Conservation (phyloP, 2,797 vertebrate genomes). For the Macroramphosus scolopax region DNA sequence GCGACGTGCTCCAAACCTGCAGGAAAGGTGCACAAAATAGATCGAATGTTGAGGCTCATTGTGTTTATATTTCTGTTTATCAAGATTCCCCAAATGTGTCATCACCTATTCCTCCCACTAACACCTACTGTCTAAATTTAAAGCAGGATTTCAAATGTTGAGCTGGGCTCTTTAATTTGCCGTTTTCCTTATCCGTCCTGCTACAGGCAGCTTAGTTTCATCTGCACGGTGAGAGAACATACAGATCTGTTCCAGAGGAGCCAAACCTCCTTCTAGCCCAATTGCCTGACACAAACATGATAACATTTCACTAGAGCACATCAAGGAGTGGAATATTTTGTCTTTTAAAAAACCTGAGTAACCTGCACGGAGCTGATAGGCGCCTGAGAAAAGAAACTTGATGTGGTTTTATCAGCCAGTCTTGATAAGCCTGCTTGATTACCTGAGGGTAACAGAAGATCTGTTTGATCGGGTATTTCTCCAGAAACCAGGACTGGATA, state of each 20-base stretch:
- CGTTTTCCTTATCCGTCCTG: constrained; percentile 33
- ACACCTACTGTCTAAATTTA: constrained; percentile 32
- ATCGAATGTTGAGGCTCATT: neutral
- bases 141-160: constrained; percentile 28
- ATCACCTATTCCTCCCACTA: constrained; percentile 27
- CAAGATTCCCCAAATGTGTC: constrained; percentile 35
- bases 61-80: constrained; percentile 22
- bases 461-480: too few species aligned
- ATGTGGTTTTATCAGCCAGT: constrained; percentile 13
- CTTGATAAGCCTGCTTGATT: constrained; percentile 41
- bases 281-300: constrained; percentile 64
- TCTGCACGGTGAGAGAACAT: constrained; percentile 32
- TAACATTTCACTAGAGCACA: constrained; percentile 62
- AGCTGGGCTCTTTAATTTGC: constrained; percentile 36
- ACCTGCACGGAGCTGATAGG: constrained; percentile 46
- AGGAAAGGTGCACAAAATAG: constrained; percentile 8
- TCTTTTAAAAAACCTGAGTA: constrained; percentile 51
- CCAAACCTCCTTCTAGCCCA: constrained; percentile 55
- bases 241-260: constrained; percentile 53
- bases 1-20: constrained; percentile 13
- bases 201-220: constrained; percentile 40
- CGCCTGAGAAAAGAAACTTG: constrained; percentile 38
- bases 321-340: constrained; percentile 57
- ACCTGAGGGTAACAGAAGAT: too few species aligned
- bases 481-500: too few species aligned